A percentile compares a stretch with the other conserved stretches of the same genome.
These are phyloP conservation scores for Triplophysa yarkandensis DNA, from an alignment of 2,797 vertebrate genomes.

Conservation along the genomic window DNA sequence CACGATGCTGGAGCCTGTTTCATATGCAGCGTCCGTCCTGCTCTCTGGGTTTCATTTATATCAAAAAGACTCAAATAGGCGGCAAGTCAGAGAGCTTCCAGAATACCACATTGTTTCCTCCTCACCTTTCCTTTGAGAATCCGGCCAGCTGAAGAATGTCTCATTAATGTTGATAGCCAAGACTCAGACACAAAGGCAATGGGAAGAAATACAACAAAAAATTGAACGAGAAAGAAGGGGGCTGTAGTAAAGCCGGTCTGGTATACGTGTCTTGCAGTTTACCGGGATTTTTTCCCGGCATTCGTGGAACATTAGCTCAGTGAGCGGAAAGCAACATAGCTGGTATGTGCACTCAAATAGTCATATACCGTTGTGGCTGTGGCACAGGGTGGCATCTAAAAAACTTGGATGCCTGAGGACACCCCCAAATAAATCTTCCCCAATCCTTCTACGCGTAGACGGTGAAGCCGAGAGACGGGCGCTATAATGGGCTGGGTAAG, in stretches of 20 bases:
- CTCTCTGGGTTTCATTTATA: conserved; percentile 73
- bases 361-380: conserved; percentile 50
- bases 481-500: conserved; percentile 66
- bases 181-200: conserved; percentile 58
- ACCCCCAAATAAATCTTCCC: conserved; percentile 56
- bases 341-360: conserved; percentile 69
- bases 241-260: conserved; percentile 41
- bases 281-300: conserved; percentile 46
- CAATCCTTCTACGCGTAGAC: conserved; percentile 64
- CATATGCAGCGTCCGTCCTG: conserved; percentile 66
- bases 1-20: conserved; percentile 65
- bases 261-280: conserved; percentile 38
- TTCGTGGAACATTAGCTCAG: conserved; percentile 68
- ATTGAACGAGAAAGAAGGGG: conserved; percentile 22
- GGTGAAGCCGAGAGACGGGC: conserved; percentile 66
- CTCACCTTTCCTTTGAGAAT: conserved; percentile 68
- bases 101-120: conserved; percentile 65
- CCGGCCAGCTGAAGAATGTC: conserved; percentile 60
- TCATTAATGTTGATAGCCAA: conserved; percentile 68
- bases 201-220: conserved; percentile 42
- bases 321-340: conserved; percentile 62
- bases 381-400: conserved; percentile 59
- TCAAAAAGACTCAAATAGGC: conserved; percentile 73
- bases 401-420: conserved; percentile 72
- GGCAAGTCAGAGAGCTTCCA: conserved; percentile 70